Base-by-base conservation (phyloP, 92 coral and sea anemone genomes). In the Siderastrea siderea region DNA sequence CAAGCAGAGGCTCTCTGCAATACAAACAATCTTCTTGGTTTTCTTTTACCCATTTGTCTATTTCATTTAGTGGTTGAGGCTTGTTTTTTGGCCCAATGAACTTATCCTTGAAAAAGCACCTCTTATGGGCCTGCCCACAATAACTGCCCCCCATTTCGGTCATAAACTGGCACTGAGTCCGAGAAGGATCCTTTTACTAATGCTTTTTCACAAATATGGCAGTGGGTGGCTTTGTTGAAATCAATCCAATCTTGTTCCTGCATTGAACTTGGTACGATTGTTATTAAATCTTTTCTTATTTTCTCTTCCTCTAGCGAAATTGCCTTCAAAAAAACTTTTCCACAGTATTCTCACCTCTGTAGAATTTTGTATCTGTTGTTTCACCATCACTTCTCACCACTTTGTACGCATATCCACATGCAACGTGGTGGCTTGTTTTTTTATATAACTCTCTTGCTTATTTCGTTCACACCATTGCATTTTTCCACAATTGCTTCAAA, bases 371-470 rank as follows among this genome's bases (percentile, higher is more conserved):
- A 7, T 15, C 53, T 47, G n/a, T 7, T 14, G 46, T 44, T 19
- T 75, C 61, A 49, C 61, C 61, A 49, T 49, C 61, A 17, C 38
- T 50, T 5, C 79, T 5, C 51, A 75, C 79, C 52, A 26, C 38
- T 26, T 12, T 75, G 45, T 75, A 75, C 11, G 61, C 46, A 76
- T 5, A 76, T 4, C 44, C 62, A 51, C 81, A 76, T 7, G 81
- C 65, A 10, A 4, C 57, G 51, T 76, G 81, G 15, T 44, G 15
- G 11, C 14, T 47, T 47, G 79, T 75, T 19, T 51, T 75, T 7
- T 16, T 12, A 63, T 51, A 16, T 75, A 12, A 60, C 79, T 75
- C 61, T 51, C 46, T 48, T 75, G 60, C 44, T 19, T 19, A 55
- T 75, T 48, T 51, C 48, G 60, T 50, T 15, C 77, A 19, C 6